phyloP scores from a whole-genome alignment of 2,113 vertebrate species.

The Syrmaticus mikado region DNA sequence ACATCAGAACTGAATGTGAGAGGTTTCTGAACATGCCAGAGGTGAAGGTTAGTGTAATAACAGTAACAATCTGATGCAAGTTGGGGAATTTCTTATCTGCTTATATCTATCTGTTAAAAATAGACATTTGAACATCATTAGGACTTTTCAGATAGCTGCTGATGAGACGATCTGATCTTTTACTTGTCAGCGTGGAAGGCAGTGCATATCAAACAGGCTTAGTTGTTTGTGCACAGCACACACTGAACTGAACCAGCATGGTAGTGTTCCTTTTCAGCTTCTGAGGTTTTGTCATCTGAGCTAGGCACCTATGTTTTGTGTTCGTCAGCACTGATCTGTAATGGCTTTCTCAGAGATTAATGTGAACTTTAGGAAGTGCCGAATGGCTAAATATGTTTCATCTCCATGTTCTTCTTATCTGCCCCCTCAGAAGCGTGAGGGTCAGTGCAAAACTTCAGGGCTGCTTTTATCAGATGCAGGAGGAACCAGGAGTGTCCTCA shows the following conservation, averaged over 20 bases:
- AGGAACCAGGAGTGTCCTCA: background rate
- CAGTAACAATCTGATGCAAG: background rate
- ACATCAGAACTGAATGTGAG: background rate
- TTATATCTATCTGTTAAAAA: background rate
- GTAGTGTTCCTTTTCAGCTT: too few species aligned
- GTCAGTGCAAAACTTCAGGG: background rate
- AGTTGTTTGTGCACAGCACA: too few species aligned
- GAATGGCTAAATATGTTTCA: background rate
- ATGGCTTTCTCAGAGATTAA: background rate
- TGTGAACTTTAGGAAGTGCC: background rate
- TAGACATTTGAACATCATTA: background rate
- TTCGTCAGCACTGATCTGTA: background rate
- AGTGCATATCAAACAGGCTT: background rate
- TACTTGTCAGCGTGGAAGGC: background rate
- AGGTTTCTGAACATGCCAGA: background rate
- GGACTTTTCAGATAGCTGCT: background rate
- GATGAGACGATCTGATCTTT: background rate
- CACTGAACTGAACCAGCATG: too few species aligned
- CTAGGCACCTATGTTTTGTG: background rate
- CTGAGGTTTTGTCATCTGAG: background rate
- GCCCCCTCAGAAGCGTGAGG: background rate
- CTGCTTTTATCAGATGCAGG: background rate
- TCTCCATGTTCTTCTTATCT: rapidly evolving
- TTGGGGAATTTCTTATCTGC: background rate
- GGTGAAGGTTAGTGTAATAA: background rate